Evolutionary conservation across 2,888 invertebrate species (phyloP).

Genomic region (Drosophila anceps): DNA sequence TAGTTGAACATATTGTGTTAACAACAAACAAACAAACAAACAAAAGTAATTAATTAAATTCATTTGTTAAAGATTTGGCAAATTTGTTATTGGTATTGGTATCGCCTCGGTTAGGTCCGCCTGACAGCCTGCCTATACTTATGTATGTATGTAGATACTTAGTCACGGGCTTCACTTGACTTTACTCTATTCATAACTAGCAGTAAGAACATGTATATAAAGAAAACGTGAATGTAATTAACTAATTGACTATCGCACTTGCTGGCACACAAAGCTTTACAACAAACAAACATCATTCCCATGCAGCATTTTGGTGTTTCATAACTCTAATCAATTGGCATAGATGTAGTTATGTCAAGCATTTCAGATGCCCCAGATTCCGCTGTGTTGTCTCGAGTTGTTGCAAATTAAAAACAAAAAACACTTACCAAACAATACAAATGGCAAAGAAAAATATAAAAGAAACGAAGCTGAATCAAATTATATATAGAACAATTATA

Average conservation of each 20-base stretch:
- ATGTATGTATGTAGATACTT: too few relatives aligned
- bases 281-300: constrained; percentile 75
- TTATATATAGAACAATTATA: too few relatives aligned
- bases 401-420: constrained; percentile 1
- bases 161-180: background rate
- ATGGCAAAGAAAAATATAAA: background rate
- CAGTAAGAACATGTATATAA: background rate
- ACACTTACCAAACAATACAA: background rate
- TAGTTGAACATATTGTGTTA: constrained; percentile 30
- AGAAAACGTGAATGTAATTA: background rate
- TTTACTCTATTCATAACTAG: background rate
- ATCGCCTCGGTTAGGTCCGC: constrained; percentile 9
- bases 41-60: constrained; percentile 41
- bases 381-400: background rate
- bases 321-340: background rate
- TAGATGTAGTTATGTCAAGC: background rate
- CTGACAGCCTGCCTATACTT: constrained; percentile 10
- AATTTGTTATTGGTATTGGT: constrained; percentile 12
- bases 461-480: background rate
- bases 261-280: constrained; percentile 64
- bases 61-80: constrained; percentile 29
- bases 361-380: constrained; percentile 8
- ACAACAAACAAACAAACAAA: constrained; percentile 49
- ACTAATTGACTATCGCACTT: constrained; percentile 26
- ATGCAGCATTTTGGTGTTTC: constrained; percentile 49